Conservation (phyloP, 1,140 invertebrate genomes). For the Euura saliciscinereae region DNA sequence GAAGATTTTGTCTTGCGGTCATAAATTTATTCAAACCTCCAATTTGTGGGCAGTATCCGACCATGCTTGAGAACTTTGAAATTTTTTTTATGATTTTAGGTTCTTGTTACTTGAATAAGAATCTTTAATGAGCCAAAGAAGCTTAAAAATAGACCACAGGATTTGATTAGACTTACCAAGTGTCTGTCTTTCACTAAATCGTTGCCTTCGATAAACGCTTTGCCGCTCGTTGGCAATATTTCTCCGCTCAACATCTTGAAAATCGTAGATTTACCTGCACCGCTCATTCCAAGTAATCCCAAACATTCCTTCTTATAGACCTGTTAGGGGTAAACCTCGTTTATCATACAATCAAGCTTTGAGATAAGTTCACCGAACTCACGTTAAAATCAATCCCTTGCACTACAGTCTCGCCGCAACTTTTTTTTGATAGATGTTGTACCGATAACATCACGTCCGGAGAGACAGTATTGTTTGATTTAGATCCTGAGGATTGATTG, state of each 20-base stretch:
- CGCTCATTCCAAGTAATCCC: constrained; percentile 85
- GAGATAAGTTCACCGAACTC: constrained; percentile 6
- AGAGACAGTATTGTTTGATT: constrained; percentile 18
- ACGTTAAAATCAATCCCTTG: constrained; percentile 29
- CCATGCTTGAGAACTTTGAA: constrained; percentile 39
- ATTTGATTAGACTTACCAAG: constrained; percentile 15
- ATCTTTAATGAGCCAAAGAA: too few species aligned
- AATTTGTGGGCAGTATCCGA: constrained; percentile 86
- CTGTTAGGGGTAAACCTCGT: background rate
- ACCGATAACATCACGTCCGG: constrained; percentile 23
- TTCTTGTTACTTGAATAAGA: background rate
- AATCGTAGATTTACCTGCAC: constrained; percentile 80
- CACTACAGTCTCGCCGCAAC: constrained; percentile 17
- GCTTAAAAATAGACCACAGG: background rate
- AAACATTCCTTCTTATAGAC: constrained; percentile 80
- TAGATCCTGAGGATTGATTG: constrained; percentile 20
- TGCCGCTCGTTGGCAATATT: constrained; percentile 63
- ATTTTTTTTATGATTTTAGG: constrained; percentile 11
- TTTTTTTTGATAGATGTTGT: constrained; percentile 26
- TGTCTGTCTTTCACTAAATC: constrained; percentile 25
- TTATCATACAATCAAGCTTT: too few species aligned
- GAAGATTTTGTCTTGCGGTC: constrained; percentile 79
- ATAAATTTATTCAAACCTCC: constrained; percentile 83
- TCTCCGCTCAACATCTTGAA: constrained; percentile 89
- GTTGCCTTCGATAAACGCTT: constrained; percentile 21